Evolutionary conservation across 92 coral and sea anemone genomes (phyloP), one percentile per base, ranked within the genome.

Genomic region (Siderastrea radians): DNA sequence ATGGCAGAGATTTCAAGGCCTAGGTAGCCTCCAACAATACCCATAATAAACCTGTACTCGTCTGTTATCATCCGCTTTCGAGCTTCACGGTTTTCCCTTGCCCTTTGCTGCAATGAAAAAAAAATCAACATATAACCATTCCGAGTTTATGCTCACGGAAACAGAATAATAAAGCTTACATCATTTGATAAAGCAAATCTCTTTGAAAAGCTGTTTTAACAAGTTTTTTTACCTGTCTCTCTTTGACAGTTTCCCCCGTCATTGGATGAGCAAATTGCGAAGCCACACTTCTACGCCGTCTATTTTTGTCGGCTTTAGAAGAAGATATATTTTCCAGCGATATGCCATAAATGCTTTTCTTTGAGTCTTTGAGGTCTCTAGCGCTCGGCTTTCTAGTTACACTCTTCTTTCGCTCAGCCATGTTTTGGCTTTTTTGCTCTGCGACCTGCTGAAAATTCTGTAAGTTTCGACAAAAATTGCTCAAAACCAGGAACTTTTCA

Each of bases 31-130:
- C 88, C 87, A 68, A 95, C 98, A 51, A 95, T 93, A 49, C 86
- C 85, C 90, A 95, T 86, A 44, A 95, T 90, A 86, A 91, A 95
- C 57, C 82, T 92, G 75, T 91, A 94, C 55, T 93, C 98, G 26
- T 93, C 98, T 52, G 71, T 78, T 17, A 95, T 86, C 75, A 81
- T 77, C 77, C 79, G 81, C 71, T 95, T 93, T 70, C 96, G 82
- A 64, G 98, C 90, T 82, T 95, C 98, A 49, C 98, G 94, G 89
- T 86, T 93, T 78, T 95, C 98, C 61, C 88, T 93, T 12, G 90
- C 94, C 91, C 95, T 85, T 93, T 93, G 96, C 98, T 95, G 79
- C 45, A 78, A 12, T 53, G 6, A 51, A 81, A 54, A 73, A 8
- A 52, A 53, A 14, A 68, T 26, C 38, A 26, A 26, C 38, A 26